phyloP scores from a whole-genome alignment of 2,113 vertebrate genomes.

The Amblyopsis rosae region DNA sequence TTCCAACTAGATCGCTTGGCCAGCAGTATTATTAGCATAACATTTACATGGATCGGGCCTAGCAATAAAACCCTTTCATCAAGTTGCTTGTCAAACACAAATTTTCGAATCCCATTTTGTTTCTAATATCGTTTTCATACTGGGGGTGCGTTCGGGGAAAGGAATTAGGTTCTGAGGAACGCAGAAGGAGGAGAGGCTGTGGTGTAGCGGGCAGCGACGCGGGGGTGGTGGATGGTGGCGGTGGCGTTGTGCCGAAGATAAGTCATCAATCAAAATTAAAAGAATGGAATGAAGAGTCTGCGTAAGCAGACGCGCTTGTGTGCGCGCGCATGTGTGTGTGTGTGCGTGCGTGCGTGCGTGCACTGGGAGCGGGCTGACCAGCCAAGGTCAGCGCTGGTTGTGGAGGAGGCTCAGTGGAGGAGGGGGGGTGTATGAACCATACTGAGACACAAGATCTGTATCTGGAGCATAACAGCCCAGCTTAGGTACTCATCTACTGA shows the following conservation, averaged over 20 bases:
- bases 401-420: constrained; percentile 2
- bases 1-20: constrained; percentile 78
- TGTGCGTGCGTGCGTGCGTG: constrained; percentile 15
- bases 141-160: constrained; percentile 43
- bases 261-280: constrained; percentile 82
- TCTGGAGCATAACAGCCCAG: constrained; percentile 14
- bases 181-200: constrained; percentile 30
- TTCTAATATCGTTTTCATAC: constrained; percentile 82
- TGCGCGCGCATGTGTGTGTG: constrained; percentile 13
- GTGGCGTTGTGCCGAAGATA: constrained; percentile 66
- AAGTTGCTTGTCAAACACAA: constrained; percentile 82
- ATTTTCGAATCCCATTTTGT: constrained; percentile 86
- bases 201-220: neutral
- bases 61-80: constrained; percentile 82
- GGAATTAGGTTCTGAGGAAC: constrained; percentile 33
- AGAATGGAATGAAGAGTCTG: constrained; percentile 55
- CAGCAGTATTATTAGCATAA: constrained; percentile 81
- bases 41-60: constrained; percentile 80
- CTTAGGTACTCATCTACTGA: constrained; percentile 41
- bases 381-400: constrained; percentile 53
- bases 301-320: constrained; percentile 5
- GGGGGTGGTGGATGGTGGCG: constrained; percentile 21
- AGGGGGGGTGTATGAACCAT: constrained; percentile 7
- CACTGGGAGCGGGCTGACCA: constrained; percentile 11
- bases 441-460: constrained; percentile 23